These are phyloP conservation scores for Clangula hyemalis DNA, from an alignment of 2,797 vertebrate genomes.

Conservation along the genomic window DNA sequence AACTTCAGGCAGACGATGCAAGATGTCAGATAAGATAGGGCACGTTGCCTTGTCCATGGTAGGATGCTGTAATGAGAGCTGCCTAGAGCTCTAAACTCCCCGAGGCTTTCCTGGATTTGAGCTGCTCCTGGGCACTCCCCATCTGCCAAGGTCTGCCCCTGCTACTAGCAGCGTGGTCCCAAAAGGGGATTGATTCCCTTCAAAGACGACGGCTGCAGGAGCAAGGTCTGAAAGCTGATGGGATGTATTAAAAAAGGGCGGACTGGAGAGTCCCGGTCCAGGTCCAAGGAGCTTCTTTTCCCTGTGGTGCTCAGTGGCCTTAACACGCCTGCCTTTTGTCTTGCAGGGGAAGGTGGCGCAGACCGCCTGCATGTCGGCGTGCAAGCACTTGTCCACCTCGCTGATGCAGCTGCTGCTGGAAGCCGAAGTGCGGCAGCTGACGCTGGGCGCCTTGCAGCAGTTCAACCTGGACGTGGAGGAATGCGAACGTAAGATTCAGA, in stretches of 20 bases:
- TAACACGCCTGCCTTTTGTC: neutral
- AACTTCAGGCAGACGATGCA: neutral
- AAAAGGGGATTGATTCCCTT: neutral
- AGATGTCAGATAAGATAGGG: neutral
- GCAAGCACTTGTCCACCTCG: constrained; percentile 95
- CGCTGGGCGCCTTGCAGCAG: constrained; percentile 92
- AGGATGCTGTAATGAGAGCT: accelerated
- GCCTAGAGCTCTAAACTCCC: neutral
- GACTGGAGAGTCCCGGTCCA: neutral
- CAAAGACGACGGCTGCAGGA: accelerated
- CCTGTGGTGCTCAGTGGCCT: accelerated
- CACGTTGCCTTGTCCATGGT: accelerated
- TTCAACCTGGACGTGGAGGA: constrained; percentile 92
- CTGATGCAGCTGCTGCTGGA: constrained; percentile 93
- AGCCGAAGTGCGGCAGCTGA: constrained; percentile 91
- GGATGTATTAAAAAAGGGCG: accelerated
- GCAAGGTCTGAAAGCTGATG: accelerated
- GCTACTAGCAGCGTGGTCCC: neutral
- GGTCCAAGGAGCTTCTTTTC: neutral
- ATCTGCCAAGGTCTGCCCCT: neutral
- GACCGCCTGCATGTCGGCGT: constrained; percentile 98
- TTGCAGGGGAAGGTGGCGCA: constrained; percentile 95
- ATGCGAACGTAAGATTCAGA: constrained; percentile 89
- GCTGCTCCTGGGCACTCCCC: neutral
- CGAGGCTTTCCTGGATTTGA: neutral